Percentiles rank a stretch among this genome's conserved stretches.
phyloP scores from a whole-genome alignment of 2,888 invertebrate species.

The Oligia latruncula region DNA sequence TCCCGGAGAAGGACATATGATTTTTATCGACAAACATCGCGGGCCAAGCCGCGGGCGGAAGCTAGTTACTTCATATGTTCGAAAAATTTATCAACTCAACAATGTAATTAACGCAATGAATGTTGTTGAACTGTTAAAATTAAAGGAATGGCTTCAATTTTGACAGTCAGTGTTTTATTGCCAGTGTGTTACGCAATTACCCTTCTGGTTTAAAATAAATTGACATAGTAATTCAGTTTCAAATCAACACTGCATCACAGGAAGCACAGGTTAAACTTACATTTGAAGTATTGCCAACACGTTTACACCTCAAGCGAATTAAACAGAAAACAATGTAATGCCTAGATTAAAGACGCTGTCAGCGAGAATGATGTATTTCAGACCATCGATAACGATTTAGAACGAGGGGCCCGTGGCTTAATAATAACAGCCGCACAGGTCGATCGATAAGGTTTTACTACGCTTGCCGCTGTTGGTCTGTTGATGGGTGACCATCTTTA shows the following conservation, averaged over 20 bases:
- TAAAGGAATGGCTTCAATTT: not conserved
- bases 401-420: not conserved
- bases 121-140: not conserved
- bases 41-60: no score
- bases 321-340: constrained; percentile 54
- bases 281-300: constrained; percentile 62
- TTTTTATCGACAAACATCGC: no score
- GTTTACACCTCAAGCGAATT: constrained; percentile 40
- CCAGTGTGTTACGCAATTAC: not conserved
- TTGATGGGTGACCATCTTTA: no score
- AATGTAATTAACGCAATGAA: not conserved
- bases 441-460: no score
- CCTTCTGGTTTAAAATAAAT: constrained; percentile 36
- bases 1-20: no score
- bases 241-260: constrained; percentile 44
- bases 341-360: constrained; percentile 37
- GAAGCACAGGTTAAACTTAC: constrained; percentile 50
- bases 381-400: constrained; percentile 15
- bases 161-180: not conserved
- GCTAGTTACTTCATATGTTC: no score
- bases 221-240: constrained; percentile 39
- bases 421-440: no score
- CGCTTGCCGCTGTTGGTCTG: no score
- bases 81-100: not conserved
- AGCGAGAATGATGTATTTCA: constrained; percentile 42